Evolutionary conservation across 2,888 invertebrate species (phyloP), one percentile per base, ranked within the genome.

Genomic region (Ypsolopha scabrella): DNA sequence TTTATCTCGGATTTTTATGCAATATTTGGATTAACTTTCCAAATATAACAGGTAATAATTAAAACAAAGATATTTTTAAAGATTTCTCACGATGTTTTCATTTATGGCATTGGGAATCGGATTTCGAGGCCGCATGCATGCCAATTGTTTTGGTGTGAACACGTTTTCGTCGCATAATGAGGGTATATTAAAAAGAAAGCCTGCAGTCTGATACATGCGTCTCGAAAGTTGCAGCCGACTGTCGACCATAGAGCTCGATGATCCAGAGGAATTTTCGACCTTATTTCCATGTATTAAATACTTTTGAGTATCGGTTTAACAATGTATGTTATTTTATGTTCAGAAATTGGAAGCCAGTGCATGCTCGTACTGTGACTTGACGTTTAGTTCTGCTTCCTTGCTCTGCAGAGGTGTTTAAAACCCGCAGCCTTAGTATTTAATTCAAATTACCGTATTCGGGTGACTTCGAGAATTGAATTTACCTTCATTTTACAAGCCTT

Each of bases 261-360:
- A 24, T 24, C 2, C 24, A 3, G 24, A 24, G 24, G 24, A 3
- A 24, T 4, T 13, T 10, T 47, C 13, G 13, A 13, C 37, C 37
- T 36, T 47, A 47, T 37, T 35, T 35, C 46, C 6, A 24, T 24
- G 24, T 24, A 4, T 24, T 24, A 3, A 24, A 24, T 24, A 24
- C 24, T 24, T 24, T 24, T 3, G 2, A 24, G 24, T 24, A 24
- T 24, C 24, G 24, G 4, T 24, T 24, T 24, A 3, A 24, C 4
- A 24, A 24, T 24, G 24, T 2, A 24, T 24, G 4, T 24, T 24
- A 24, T 24, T 24, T 24, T 24, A 24, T 24, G 24, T 3, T 24
- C 77, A 67, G 80, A 74, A 83, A 81, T 75, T 70, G 69, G 80
- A 83, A 72, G 70, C 63, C 60, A 63, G 65, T 61, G 78, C 82